Evolutionary conservation across 2,888 invertebrate genomes (phyloP).

Genomic region (Spisula subtruncata): DNA sequence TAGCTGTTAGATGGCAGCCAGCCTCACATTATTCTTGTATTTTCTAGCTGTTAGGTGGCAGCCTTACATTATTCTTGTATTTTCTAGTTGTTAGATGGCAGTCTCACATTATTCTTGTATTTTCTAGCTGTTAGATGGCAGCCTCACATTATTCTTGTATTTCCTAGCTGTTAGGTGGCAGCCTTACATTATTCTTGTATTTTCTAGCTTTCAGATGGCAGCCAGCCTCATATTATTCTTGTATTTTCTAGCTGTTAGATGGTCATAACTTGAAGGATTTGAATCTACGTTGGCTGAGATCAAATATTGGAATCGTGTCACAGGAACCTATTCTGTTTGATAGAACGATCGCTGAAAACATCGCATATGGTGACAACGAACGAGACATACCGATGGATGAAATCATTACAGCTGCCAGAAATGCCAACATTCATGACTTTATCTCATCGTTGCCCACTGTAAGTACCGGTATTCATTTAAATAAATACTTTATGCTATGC

Average conservation of each 20-base stretch:
- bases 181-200: no score
- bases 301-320: slow-evolving; percentile 95
- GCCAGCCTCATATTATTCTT: not conserved
- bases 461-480: not conserved
- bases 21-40: no score
- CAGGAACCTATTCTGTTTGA: slow-evolving; percentile 97
- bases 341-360: slow-evolving; percentile 95
- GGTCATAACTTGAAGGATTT: slow-evolving; percentile 90
- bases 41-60: no score
- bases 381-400: slow-evolving; percentile 91
- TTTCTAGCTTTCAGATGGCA: no score
- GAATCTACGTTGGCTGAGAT: slow-evolving; percentile 91
- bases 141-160: not conserved
- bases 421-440: slow-evolving; percentile 95
- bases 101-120: no score
- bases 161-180: slow-evolving; percentile 85
- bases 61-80: no score
- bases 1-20: no score
- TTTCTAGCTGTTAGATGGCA: no score
- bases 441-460: slow-evolving; percentile 91
- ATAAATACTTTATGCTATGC: no score
- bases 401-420: slow-evolving; percentile 91
- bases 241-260: slow-evolving; percentile 82
- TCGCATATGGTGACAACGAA: slow-evolving; percentile 95
- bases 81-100: no score